Evolutionary conservation across 1,140 invertebrate species (phyloP).

Genomic region (Trichonephila inaurata): DNA sequence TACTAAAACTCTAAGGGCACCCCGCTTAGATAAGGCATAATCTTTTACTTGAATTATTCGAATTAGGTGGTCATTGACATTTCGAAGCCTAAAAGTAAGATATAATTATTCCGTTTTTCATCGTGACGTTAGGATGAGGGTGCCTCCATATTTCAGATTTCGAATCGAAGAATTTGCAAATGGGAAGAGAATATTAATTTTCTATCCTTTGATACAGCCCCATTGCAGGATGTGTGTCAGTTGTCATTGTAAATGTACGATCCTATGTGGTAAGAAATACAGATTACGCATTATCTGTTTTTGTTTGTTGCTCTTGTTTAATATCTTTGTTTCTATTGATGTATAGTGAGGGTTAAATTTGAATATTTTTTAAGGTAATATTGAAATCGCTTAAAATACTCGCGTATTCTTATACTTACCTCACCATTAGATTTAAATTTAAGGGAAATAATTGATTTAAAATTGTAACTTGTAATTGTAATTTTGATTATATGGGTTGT

Average conservation of each 20-base stretch:
- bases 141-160: slow-evolving; percentile 36
- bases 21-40: slow-evolving; percentile 54
- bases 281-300: background rate
- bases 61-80: slow-evolving; percentile 68
- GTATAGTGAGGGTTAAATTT: background rate
- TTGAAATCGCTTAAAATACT: background rate
- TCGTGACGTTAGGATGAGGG: slow-evolving; percentile 6
- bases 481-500: too few species aligned
- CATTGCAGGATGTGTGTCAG: background rate
- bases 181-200: background rate
- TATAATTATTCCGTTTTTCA: slow-evolving; percentile 36
- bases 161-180: slow-evolving; percentile 16
- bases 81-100: slow-evolving; percentile 5
- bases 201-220: background rate
- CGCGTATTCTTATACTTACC: too few species aligned
- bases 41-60: slow-evolving; percentile 6
- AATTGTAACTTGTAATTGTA: too few species aligned
- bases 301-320: background rate
- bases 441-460: too few species aligned
- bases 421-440: too few species aligned
- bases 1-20: slow-evolving; percentile 54
- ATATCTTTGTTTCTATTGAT: background rate
- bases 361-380: background rate
- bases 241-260: background rate
- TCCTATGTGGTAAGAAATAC: background rate